Base-by-base conservation (phyloP, 2,888 invertebrate genomes). In the Amphiduros pacificus region DNA sequence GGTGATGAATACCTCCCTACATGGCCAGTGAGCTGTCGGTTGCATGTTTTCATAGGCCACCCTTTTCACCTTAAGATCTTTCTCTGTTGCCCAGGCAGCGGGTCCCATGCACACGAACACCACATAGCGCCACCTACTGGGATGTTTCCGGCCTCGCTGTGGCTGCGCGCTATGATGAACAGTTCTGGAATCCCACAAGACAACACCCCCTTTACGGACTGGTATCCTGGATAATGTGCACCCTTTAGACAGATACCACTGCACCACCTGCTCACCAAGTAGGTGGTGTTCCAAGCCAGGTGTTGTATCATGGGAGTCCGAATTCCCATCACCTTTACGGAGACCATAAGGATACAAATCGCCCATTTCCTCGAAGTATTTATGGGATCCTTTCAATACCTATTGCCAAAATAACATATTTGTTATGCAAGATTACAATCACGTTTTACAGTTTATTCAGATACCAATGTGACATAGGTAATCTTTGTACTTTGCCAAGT, bases 131-230 rank as follows among this genome's bases (percentile, higher is more conserved):
- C 77, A 77, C 48, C 76, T 68, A 11, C 68, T 72, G 29, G 70
- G 64, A 57, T 74, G 61, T 17, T 56, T 56, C 4, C 78, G 68
- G 1, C 71, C 72, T 50, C 64, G 44, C 5, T 64, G 27, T 6
- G 77, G 76, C 9, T 70, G 63, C n/a, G 74, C 73, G 51, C 77
- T 77, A 5, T 76, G 77, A 56, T 78, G 78, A 5, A 77, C 68
- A 4, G 72, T 67, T 49, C 78, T 63, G 0, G 78, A 77, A 51
- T 78, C 77, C 78, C 78, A 78, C 11, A 78, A 60, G 4, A 77
- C 70, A 66, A 78, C 71, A 3, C 75, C 76, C 0, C 78, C 78
- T 61, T 73, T 74, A 1, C 77, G 75, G 9, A 73, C 74, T 0
- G 76, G 65, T 14, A 78, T 68, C 22, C 74, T 64, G 52, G 66